These are phyloP conservation scores for Aspidiotus destructor DNA, from an alignment of 2,888 invertebrate species.

Conservation along the genomic window DNA sequence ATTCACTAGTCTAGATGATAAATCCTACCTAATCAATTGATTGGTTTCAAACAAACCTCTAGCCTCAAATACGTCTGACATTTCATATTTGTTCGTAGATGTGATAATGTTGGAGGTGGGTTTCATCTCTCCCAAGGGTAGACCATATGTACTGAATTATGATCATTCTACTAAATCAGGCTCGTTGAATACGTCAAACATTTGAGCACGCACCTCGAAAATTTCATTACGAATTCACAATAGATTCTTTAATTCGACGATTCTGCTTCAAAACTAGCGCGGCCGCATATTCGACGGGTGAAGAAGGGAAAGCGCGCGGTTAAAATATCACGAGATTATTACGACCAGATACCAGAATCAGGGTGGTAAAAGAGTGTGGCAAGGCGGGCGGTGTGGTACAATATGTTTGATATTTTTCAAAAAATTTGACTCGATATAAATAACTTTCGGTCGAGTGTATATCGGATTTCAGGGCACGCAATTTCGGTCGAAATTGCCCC, in stretches of 20 bases:
- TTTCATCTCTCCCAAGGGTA: no score
- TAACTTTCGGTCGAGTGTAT: constrained; percentile 11
- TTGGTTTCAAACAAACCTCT: no score
- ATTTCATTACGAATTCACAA: constrained; percentile 12
- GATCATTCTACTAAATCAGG: no score
- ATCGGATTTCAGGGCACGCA: constrained; percentile 23
- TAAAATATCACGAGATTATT: constrained; percentile 22
- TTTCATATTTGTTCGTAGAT: no score
- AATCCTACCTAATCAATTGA: no score
- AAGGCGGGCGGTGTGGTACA: background rate
- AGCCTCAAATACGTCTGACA: no score
- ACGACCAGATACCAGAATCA: background rate
- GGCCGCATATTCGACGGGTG: constrained; percentile 10
- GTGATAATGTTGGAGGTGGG: no score
- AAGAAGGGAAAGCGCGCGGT: constrained; percentile 6
- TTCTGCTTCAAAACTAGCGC: background rate
- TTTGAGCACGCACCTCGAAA: no score
- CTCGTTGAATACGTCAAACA: no score
- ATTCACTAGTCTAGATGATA: no score
- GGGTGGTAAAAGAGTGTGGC: constrained; percentile 12
- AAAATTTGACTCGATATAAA: constrained; percentile 15
- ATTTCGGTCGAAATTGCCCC: constrained; percentile 16
- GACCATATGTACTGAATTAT: no score
- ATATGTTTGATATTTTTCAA: constrained; percentile 12
- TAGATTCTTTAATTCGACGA: constrained; percentile 6